Evolutionary conservation across 2,113 vertebrate species (phyloP).

Genomic region (Paedocypris sp.): DNA sequence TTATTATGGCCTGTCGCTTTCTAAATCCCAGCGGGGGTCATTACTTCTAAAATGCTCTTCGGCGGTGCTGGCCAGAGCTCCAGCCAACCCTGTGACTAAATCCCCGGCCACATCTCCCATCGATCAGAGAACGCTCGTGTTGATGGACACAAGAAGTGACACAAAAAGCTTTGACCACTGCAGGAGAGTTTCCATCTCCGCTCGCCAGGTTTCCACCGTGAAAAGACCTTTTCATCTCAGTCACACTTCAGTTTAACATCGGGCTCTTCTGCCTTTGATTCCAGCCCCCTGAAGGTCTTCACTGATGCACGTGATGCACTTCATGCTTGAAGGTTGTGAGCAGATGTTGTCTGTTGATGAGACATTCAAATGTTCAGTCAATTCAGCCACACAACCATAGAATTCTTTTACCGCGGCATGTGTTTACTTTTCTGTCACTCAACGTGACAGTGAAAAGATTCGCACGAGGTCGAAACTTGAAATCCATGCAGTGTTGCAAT

Average conservation of each 20-base stretch:
- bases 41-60: neutral
- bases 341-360: neutral
- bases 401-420: no score
- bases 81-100: neutral
- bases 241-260: neutral
- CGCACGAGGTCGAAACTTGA: neutral
- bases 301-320: neutral
- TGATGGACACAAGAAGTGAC: neutral
- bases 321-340: neutral
- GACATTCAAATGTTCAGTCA: neutral
- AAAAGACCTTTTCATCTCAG: constrained; percentile 16
- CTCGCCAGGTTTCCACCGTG: neutral
- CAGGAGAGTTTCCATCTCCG: neutral
- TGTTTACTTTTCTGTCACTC: no score
- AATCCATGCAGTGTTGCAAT: neutral
- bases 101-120: neutral
- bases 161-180: neutral
- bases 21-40: neutral
- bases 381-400: no score
- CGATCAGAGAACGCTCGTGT: neutral
- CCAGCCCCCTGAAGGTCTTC: neutral
- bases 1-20: neutral
- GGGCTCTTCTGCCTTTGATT: constrained; percentile 2
- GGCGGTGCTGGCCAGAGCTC: neutral
- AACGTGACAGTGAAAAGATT: no score